Evolutionary conservation across 2,113 vertebrate genomes (phyloP).

Genomic region (Ctenomys sociabilis): DNA sequence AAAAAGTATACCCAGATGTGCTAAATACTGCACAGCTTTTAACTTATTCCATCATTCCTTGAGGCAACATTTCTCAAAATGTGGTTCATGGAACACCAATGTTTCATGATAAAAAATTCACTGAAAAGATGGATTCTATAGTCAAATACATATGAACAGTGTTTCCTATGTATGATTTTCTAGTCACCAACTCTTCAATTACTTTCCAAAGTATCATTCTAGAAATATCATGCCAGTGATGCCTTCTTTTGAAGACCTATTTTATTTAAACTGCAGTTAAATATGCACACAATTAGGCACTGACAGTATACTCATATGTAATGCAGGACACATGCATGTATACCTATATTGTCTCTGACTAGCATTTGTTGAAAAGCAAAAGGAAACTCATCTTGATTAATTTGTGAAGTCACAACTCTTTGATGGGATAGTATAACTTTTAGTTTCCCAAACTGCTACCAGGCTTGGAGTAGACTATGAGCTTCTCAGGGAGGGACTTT

Average conservation of each 20-base stretch:
- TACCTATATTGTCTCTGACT: background rate
- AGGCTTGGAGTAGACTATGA: background rate
- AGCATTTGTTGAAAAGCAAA: background rate
- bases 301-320: background rate
- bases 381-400: constrained; percentile 12
- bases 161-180: background rate
- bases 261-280: background rate
- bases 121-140: background rate
- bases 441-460: background rate
- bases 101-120: background rate
- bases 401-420: background rate
- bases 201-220: background rate
- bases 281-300: background rate
- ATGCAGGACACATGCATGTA: background rate
- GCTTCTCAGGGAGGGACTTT: background rate
- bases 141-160: background rate
- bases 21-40: background rate
- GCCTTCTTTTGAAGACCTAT: background rate
- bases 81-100: background rate
- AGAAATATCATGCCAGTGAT: background rate
- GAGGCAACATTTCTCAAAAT: background rate
- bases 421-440: background rate
- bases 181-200: background rate
- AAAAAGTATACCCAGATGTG: background rate
- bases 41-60: background rate